These are phyloP conservation scores for Microctonus brassicae DNA, from an alignment of 2,888 invertebrate species.

Conservation along the genomic window DNA sequence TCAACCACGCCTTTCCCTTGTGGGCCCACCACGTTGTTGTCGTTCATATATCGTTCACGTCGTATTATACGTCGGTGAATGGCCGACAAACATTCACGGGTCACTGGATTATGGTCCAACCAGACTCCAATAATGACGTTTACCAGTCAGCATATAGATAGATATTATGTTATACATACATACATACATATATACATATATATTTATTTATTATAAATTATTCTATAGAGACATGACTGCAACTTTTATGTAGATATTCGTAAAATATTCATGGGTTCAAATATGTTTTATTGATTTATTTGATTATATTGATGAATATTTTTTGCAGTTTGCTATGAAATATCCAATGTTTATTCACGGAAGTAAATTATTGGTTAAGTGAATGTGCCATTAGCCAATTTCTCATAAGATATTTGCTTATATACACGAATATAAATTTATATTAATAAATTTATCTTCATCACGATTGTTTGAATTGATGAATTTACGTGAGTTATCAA, in stretches of 20 bases:
- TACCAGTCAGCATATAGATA: constrained; percentile 25
- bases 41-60: neutral
- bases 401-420: neutral
- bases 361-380: neutral
- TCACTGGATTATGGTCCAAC: constrained; percentile 62
- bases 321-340: neutral
- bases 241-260: no score
- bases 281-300: no score
- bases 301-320: neutral
- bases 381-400: neutral
- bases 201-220: no score
- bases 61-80: constrained; percentile 56
- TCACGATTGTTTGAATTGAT: no score
- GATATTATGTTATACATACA: neutral
- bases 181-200: neutral
- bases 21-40: constrained; percentile 23
- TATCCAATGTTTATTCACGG: neutral
- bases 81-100: constrained; percentile 66
- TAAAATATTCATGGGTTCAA: no score
- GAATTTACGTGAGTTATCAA: neutral
- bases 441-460: no score
- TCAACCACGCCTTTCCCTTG: constrained; percentile 66
- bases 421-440: no score
- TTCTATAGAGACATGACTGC: no score
- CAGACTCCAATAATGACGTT: constrained; percentile 39